Conservation (phyloP, 2,113 vertebrate species). For the Malaclemys terrapin region DNA sequence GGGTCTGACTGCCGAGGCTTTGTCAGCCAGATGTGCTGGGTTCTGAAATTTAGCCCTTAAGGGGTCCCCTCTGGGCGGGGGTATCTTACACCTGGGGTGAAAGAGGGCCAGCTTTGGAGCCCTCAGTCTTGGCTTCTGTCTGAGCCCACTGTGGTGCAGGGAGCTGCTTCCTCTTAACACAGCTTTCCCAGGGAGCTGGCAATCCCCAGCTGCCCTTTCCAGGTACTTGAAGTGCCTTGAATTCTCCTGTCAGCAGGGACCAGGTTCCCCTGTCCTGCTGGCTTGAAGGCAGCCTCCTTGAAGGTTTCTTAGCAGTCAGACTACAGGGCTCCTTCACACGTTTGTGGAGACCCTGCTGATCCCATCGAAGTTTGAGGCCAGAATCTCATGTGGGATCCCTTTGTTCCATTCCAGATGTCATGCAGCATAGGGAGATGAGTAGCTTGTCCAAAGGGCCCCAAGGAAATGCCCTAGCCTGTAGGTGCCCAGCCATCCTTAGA, state of each 20-base stretch:
- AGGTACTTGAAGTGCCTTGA: background rate
- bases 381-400: too few relatives aligned
- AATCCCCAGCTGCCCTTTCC: too few relatives aligned
- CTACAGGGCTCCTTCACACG: background rate
- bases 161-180: too few relatives aligned
- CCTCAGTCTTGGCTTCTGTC: background rate
- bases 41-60: background rate
- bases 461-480: background rate
- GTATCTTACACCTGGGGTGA: background rate
- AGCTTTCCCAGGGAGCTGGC: background rate
- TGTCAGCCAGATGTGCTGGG: background rate
- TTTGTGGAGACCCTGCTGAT: too few relatives aligned
- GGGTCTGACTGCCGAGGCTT: background rate
- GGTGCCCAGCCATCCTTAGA: too few relatives aligned
- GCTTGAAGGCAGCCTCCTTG: background rate
- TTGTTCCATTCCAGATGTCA: too few relatives aligned
- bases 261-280: background rate
- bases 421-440: background rate
- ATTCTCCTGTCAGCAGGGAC: background rate
- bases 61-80: background rate
- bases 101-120: too few relatives aligned
- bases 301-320: background rate
- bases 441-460: background rate
- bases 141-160: too few relatives aligned
- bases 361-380: too few relatives aligned